Percentiles rank a stretch among this genome's conserved stretches.
These are phyloP conservation scores for Squalus acanthias DNA, from an alignment of 2,797 vertebrate genomes.

Conservation along the genomic window DNA sequence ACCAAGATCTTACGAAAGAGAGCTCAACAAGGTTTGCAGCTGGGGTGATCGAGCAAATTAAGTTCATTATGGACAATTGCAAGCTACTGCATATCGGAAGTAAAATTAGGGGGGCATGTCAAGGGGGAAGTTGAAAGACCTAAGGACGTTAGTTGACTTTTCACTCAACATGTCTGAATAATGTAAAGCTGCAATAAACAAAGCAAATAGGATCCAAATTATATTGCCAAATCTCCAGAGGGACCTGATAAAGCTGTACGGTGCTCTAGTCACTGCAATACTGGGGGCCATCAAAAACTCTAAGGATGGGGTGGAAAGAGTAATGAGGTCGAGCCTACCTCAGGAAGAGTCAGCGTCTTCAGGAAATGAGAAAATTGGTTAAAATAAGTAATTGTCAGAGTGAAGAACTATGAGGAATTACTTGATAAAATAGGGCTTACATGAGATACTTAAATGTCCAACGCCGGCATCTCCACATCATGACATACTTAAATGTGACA, in stretches of 20 bases:
- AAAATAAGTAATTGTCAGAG: neutral
- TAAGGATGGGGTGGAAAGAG: neutral
- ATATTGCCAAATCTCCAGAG: neutral
- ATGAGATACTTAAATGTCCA: neutral
- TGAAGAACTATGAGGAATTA: neutral
- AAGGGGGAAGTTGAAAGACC: no score
- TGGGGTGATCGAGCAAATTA: neutral
- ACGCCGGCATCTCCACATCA: no score
- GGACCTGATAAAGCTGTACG: neutral
- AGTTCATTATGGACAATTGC: neutral
- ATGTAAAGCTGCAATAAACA: neutral
- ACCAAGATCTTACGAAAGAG: neutral
- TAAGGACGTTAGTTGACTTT: neutral
- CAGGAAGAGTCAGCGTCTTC: neutral
- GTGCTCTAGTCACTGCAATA: neutral
- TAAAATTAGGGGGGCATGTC: neutral
- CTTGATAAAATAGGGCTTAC: neutral
- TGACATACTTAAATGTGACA: neutral
- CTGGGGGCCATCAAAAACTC: neutral
- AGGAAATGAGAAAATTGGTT: neutral
- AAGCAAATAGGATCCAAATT: no score
- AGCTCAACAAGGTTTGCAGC: neutral
- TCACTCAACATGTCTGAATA: neutral
- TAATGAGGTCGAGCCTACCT: neutral
- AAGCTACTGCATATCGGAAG: neutral